Conservation (phyloP, 2,888 invertebrate genomes). For the Ophioninae sp. region DNA sequence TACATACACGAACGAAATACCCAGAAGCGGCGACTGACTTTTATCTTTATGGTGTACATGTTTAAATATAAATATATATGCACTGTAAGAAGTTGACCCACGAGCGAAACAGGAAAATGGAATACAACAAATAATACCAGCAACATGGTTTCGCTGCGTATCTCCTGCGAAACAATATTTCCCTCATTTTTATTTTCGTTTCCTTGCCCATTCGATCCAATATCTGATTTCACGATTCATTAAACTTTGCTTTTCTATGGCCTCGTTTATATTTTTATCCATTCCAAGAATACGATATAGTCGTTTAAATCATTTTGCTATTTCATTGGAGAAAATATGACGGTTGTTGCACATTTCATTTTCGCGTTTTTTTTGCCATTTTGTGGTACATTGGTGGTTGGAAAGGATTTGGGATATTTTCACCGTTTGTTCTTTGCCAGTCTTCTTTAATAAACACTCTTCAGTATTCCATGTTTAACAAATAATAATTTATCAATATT, state of each 20-base stretch:
- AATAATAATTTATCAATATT: too few species aligned
- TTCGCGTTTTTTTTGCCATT: not conserved
- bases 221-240: constrained; percentile 34
- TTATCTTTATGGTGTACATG: constrained; percentile 57
- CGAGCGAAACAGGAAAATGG: constrained; percentile 42
- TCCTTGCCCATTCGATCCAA: constrained; percentile 5
- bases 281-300: not conserved
- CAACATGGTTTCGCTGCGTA: constrained; percentile 37
- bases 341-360: not conserved
- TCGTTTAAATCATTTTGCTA: not conserved
- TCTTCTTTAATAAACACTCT: too few species aligned
- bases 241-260: constrained; percentile 1
- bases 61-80: constrained; percentile 10
- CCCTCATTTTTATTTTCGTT: constrained; percentile 27
- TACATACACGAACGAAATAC: constrained; percentile 50
- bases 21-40: constrained; percentile 57
- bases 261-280: not conserved
- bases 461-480: too few species aligned
- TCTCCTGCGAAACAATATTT: constrained; percentile 34
- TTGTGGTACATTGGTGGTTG: not conserved
- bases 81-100: constrained; percentile 17
- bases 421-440: too few species aligned
- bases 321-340: not conserved
- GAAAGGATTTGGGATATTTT: not conserved
- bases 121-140: constrained; percentile 36